Conservation (phyloP, 1,140 invertebrate species). For the Drosophila suzukii region DNA sequence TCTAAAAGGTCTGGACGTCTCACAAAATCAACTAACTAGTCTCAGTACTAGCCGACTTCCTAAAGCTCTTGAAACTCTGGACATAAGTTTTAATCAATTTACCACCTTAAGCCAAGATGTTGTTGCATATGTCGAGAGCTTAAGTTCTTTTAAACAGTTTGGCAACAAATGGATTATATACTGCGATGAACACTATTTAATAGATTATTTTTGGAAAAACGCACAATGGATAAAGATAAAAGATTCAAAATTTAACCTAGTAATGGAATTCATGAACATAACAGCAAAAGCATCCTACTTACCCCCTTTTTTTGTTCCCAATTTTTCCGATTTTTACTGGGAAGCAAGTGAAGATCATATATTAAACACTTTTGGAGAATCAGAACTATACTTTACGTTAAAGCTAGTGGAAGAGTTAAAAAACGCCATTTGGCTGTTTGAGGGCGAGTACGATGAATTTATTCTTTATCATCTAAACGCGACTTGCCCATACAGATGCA, state of each 20-base stretch:
- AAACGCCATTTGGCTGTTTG: not conserved
- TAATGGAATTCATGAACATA: not conserved
- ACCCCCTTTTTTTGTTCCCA: not conserved
- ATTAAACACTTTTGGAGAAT: too few species aligned
- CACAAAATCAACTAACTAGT: constrained; percentile 6
- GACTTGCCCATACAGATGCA: constrained; percentile 7
- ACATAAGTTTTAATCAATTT: constrained; percentile 10
- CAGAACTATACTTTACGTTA: too few species aligned
- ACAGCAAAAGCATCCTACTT: not conserved
- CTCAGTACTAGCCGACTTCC: constrained; percentile 1
- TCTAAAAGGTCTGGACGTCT: not conserved
- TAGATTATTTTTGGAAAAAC: not conserved
- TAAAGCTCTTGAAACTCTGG: not conserved
- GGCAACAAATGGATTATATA: constrained; percentile 18
- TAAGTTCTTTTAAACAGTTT: not conserved
- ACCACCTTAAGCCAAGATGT: not conserved
- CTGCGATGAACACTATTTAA: not conserved
- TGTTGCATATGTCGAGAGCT: not conserved
- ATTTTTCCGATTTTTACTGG: not conserved
- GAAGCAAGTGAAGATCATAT: constrained; percentile 4
- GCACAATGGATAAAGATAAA: not conserved
- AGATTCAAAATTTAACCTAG: not conserved
- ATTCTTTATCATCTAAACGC: constrained; percentile 4
- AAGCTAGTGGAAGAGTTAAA: not conserved
- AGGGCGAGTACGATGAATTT: not conserved